Base-by-base conservation (phyloP, 2,797 vertebrate genomes). In the Myotis findleyi region DNA sequence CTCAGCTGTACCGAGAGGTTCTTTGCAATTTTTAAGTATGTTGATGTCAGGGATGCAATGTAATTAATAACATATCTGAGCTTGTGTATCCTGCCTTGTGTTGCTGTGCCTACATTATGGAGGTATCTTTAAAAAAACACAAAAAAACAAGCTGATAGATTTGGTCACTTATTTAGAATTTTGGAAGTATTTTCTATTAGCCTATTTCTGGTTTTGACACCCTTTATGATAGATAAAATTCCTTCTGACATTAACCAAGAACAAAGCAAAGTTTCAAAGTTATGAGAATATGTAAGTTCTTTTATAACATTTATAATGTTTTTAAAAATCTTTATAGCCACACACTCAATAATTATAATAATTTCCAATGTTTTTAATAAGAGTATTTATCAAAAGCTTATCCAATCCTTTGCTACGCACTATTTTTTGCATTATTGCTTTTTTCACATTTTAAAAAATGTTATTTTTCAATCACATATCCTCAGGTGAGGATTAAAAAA, bases 261-360 rank as follows among this genome's bases (percentile, higher is more conserved):
- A 94, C 7, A 62, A 27, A 9, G n/a, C 62, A 95, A 71, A 51
- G 25, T 94, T 89, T 92, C 64, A n/a, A 95, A 89, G 41, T 73
- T 95, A 93, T 81, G 57, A 94, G 87, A 94, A 77, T 33, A 89
- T 72, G 41, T 62, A 93, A 89, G 66, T 91, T 25, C 13, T 86
- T 96, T 69, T 66, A 44, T 77, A 36, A 84, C 14, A 77, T 71
- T 95, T 93, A 57, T 44, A 25, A n/a, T 87, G 16, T 23, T 94
- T 80, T 64, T 33, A 55, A 77, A 95, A 82, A 93, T 84, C 62
- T 85, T 75, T 89, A 55, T 84, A 77, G 66, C 53, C 79, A 91
- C 53, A 94, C 2, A 5, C 47, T 53, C 18, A 93, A 38, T 33
- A 55, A 64, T 90, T 71, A 87, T 2, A 83, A 66, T 94, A 77